Evolutionary conservation across 2,888 invertebrate species (phyloP), one percentile per base, ranked within the genome.

Genomic region (Eristalis pertinax): DNA sequence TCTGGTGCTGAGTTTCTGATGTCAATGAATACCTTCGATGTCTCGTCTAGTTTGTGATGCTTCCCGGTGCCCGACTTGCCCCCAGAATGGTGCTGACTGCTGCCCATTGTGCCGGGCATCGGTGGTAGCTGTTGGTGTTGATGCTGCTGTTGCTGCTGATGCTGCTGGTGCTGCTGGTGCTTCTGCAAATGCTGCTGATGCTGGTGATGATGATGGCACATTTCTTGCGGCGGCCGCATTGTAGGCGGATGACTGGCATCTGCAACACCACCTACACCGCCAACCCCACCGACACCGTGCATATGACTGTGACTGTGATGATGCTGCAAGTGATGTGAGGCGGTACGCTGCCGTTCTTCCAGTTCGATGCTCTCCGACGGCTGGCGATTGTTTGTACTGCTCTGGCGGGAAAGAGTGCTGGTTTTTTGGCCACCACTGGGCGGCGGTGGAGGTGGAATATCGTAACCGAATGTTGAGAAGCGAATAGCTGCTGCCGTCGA

Each of bases 1-100:
- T 98, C 98, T 68, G 97, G 97, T 1, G 97, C 97, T 78, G 97
- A 97, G 91, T 97, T 97, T 81, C 97, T 97, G 78, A 97, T 97
- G 92, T 97, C 96, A 93, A 97, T 96, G 93, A 96, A 96, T 64
- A 96, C 96, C 69, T 96, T 94, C 86, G 92, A 92, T 89, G 93
- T 92, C 89, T 93, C 92, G 84, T 93, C 92, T 84, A 89, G 83
- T 89, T 92, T 92, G 19, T 89, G 89, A 73, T 90, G 89, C 70
- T 90, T 90, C 60, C 77, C 82, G 11, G 65, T 70, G 15, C 65
- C 65, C 13, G 70, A 43, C 26, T 81, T 73, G 24, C 78, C 64
- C 41, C 88, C 80, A 67, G 77, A 88, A 89, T 89, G 73, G 5
- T 89, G 85, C 84, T 88, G 89, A 50, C n/a, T 50, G 73, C 84